Percentiles rank a stretch among this genome's conserved stretches.
phyloP scores from a whole-genome alignment of 2,888 invertebrate genomes.

The Leptinotarsa tumamoca region DNA sequence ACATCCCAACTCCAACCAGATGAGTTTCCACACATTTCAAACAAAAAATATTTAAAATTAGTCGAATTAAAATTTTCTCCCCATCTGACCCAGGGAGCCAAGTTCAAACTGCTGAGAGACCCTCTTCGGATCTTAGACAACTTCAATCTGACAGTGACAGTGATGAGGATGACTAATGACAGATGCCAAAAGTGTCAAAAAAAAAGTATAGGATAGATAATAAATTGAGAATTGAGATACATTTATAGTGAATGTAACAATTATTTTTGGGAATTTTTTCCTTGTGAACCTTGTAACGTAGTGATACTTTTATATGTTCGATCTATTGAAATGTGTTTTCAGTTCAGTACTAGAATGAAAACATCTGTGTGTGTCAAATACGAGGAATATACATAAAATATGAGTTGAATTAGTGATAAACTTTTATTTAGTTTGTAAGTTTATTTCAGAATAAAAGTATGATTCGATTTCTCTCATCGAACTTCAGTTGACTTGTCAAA shows the following conservation, averaged over 20 bases:
- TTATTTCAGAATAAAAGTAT: conserved; percentile 21
- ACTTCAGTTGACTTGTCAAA: not conserved
- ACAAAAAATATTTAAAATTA: no score
- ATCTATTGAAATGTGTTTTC: conserved; percentile 19
- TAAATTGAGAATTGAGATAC: not conserved
- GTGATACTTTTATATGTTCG: not conserved
- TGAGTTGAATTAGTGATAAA: conserved; percentile 48
- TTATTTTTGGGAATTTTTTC: conserved; percentile 10
- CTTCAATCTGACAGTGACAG: not conserved
- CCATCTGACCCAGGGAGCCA: no score
- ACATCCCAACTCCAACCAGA: no score
- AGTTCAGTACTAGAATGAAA: conserved; percentile 36
- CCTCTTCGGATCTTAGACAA: not conserved
- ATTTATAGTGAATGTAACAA: conserved; percentile 3
- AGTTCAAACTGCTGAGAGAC: no score
- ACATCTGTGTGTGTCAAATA: conserved; percentile 49
- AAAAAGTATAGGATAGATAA: not conserved
- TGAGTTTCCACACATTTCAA: no score
- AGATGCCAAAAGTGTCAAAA: conserved; percentile 4
- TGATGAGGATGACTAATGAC: not conserved
- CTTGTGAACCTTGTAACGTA: conserved; percentile 8
- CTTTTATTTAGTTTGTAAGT: conserved; percentile 55
- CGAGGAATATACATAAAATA: conserved; percentile 55
- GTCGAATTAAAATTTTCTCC: no score
- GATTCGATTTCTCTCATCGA: not conserved